Base-by-base conservation (phyloP, 1,140 invertebrate genomes). In the Diplogasteroides magnus region DNA sequence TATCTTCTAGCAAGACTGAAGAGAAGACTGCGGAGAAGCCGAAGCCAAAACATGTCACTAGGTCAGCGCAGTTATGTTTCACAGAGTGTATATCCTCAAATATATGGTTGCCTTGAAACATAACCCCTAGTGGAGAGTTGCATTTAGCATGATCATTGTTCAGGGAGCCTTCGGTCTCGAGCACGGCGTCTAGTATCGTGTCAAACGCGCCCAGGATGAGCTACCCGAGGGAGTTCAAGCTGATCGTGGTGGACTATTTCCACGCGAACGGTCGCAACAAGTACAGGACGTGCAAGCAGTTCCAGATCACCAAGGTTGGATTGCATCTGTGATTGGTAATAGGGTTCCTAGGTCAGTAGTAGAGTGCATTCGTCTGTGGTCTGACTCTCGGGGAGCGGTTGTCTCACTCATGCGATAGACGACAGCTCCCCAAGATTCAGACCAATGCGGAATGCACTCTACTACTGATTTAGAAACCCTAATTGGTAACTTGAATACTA, bases 221-320 rank as follows among this genome's bases (percentile, higher is more conserved):
- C 25, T 78, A 78, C 61, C 77, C 77, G 1, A 62, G 77, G 19
- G 77, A 78, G 61, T 78, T 78, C 61, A 78, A 78, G 25, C 72
- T 78, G 31, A 70, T 78, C 65, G 77, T 78, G 2, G 64, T 78
- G 48, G 64, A 78, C 25, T 74, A 76, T 60, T 78, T 71, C 69
- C 65, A 78, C 65, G 58, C 62, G 26, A 78, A 78, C 55, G 75
- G 77, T 0, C 69, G 69, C 23, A 78, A 78, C 58, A 78, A 78
- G 60, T 78, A 79, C 64, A 67, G 76, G 59, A 77, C 76, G 23
- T 75, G 68, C 32, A 76, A 78, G 62, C 48, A 74, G 23, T 77
- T 75, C 61, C 66, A 75, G 28, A 71, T 74, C 31, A 77, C 71
- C 15, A 77, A 74, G 25, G 37, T 48, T 11, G 37, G 37, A 26